Percentiles rank a stretch among this genome's conserved stretches.
Conservation (phyloP, 2,113 vertebrate species). For the Alligator mississippiensis region DNA sequence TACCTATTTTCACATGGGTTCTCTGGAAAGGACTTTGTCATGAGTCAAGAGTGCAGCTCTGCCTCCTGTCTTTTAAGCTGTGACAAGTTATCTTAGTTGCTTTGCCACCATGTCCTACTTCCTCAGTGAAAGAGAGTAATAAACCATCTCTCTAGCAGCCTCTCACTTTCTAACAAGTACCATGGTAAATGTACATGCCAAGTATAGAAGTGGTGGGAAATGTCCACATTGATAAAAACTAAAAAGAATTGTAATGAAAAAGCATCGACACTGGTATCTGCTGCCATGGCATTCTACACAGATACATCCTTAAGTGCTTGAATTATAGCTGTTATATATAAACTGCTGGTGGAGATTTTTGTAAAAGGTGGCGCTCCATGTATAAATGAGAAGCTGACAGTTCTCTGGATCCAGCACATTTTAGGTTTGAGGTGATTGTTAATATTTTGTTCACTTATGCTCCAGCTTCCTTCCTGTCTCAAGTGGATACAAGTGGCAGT, state of each 20-base stretch:
- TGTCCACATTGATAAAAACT: no score
- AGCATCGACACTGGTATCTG: background rate
- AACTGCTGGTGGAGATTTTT: background rate
- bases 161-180: background rate
- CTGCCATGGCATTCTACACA: background rate
- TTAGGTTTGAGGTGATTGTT: background rate
- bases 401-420: background rate
- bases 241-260: background rate
- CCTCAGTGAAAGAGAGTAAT: background rate
- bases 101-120: no score
- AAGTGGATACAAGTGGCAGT: background rate
- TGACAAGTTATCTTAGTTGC: no score
- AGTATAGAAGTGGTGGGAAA: background rate
- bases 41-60: no score
- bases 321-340: rapidly evolving
- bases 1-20: no score
- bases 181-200: background rate
- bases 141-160: background rate
- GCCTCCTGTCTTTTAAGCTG: no score
- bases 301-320: rapidly evolving
- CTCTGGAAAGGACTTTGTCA: no score
- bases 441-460: background rate
- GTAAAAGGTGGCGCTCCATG: background rate
- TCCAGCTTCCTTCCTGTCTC: background rate
- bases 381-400: background rate